Base-by-base conservation (phyloP, 2,888 invertebrate genomes). In the Bibio marci region DNA sequence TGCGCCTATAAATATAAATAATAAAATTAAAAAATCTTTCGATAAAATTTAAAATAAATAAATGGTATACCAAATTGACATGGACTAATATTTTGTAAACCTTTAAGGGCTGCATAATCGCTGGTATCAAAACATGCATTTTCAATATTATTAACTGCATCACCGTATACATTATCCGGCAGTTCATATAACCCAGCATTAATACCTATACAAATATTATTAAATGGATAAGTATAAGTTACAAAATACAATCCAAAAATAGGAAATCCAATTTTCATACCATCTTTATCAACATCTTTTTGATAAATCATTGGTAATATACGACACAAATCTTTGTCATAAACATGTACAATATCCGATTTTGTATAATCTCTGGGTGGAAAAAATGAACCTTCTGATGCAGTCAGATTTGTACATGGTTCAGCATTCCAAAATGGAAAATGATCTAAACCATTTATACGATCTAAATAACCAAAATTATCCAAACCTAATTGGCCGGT, bases 321-420 rank as follows among this genome's bases (percentile, higher is more conserved):
- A 42, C 88, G 69, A 54, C 90, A 91, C 32, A 91, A 59, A 54
- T 90, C 88, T 55, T 86, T 86, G 53, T 88, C 86, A 57, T 83
- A 91, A 1, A 90, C 61, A 47, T 81, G 70, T 13, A 86, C 71
- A 2, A 71, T 62, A 52, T 86, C 76, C 0, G 71, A 64, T 41
- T 75, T 71, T 14, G 80, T 80, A 43, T 71, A 64, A 27, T 77
- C 70, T 1, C 82, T 69, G 0, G 86, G 86, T 0, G 86, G 86
- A 54, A 85, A 87, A 59, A 87, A 82, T 0, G 85, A 85, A 0
- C 86, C 86, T 64, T 80, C 80, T 1, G 78, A 78, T 10, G 76
- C 80, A 37, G 67, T 62, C 37, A 79, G 66, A 47, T 70, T 65
- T n/a, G 73, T 81, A 56, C 86, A 87, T 2, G 85, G 85, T 2